Percentiles rank a stretch among this genome's conserved stretches.
phyloP scores from a whole-genome alignment of 1,140 invertebrate species.

The Trichonephila inaurata region DNA sequence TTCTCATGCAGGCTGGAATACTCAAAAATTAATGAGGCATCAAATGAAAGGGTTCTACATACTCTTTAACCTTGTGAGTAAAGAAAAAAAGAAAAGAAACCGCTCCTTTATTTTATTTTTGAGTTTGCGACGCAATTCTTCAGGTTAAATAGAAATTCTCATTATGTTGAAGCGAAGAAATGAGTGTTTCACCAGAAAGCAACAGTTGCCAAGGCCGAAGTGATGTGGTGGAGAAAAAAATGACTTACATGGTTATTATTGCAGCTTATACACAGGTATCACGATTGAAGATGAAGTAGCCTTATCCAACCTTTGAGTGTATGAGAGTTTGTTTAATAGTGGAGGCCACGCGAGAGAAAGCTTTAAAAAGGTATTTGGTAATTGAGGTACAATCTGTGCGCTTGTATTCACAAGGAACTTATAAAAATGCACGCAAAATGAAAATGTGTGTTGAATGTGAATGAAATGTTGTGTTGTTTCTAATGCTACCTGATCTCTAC shows the following conservation, averaged over 20 bases:
- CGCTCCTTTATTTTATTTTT: conserved; percentile 5
- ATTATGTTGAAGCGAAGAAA: conserved; percentile 60
- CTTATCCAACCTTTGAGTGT: neutral
- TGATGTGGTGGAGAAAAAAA: neutral
- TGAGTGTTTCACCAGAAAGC: conserved; percentile 34
- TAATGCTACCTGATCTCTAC: too few species aligned
- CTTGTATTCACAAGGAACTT: too few species aligned
- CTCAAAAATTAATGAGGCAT: conserved; percentile 62
- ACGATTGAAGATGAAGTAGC: conserved; percentile 24
- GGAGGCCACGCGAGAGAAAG: neutral
- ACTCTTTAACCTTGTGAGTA: conserved; percentile 53
- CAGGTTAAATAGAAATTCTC: conserved; percentile 25
- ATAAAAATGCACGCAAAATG: too few species aligned
- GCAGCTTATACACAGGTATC: conserved; percentile 17
- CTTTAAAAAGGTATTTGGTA: neutral
- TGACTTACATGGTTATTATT: conserved; percentile 27
- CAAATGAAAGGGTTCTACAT: conserved; percentile 35
- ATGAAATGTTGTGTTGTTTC: too few species aligned
- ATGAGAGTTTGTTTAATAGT: neutral
- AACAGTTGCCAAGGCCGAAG: neutral
- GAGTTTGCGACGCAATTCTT: neutral
- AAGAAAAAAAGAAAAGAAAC: conserved; percentile 12
- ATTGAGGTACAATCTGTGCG: too few species aligned
- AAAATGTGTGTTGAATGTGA: too few species aligned
- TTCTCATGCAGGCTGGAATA: neutral